Base-by-base conservation (phyloP, 2,113 vertebrate species). In the Eulemur macaco region DNA sequence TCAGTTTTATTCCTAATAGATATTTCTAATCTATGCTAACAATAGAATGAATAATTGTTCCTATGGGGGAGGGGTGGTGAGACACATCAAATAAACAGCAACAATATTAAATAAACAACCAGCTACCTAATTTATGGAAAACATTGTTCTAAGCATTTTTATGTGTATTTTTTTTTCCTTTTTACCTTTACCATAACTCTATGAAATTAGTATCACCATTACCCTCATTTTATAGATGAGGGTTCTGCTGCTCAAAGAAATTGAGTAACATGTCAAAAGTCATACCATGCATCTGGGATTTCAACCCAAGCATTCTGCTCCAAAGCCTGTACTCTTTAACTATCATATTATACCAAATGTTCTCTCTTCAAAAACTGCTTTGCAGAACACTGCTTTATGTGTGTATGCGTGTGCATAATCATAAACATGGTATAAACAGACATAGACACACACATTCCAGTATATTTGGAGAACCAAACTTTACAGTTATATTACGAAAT, bases 171-270 rank as follows among this genome's bases (percentile, higher is more conserved):
- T 52, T 52, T 84, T 86, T 89, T 42, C 58, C 25, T 56, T 54
- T 97, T 95, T 85, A 80, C 85, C 77, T 95, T 86, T 86, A 86
- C 1, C 85, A 69, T 17, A 89, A n/a, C 50, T 69, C 50, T 80
- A 63, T 64, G 50, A 94, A 31, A 93, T 86, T 50, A 89, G 5
- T 37, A 90, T 20, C 64, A 31, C 69, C 11, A 81, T 60, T 39
- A 81, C n/a, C 29, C n/a, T 87, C 42, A 71, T 56, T 91, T 92
- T 68, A 96, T 13, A 94, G 80, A 80, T 86, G 68, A 91, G 47
- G 47, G 52, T 9, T 89, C 73, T 76, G 42, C 14, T 82, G 31
- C 27, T 89, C 73, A 91, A 63, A 96, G 39, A 56, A 73, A 25
- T 45, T 64, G 71, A 80, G 27, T 69, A 73, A 66, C 34, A 58